Evolutionary conservation across 1,140 invertebrate species (phyloP).

Genomic region (Sarcophaga peregrina): DNA sequence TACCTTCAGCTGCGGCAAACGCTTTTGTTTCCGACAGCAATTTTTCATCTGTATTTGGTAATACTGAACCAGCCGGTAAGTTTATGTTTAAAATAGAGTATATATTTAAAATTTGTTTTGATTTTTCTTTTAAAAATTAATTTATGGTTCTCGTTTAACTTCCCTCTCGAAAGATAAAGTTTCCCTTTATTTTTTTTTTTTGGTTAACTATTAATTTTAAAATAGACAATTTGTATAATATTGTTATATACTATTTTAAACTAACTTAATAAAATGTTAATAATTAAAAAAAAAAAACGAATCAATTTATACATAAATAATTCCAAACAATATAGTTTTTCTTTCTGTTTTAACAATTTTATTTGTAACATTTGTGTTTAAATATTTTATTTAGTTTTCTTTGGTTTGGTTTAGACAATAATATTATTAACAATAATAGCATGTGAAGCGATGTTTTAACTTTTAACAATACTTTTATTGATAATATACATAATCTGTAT

Average conservation of each 20-base stretch:
- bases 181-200: background rate
- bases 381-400: background rate
- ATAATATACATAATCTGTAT: background rate
- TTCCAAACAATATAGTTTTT: no score
- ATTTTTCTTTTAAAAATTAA: background rate
- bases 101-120: conserved; percentile 1
- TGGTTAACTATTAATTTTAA: background rate
- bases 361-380: background rate
- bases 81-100: conserved; percentile 45
- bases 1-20: conserved; percentile 72
- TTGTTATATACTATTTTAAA: background rate
- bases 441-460: background rate
- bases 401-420: background rate
- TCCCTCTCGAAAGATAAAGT: conserved; percentile 17
- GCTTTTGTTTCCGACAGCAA: conserved; percentile 87
- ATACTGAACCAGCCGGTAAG: conserved; percentile 79
- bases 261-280: background rate
- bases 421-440: conserved; percentile 11
- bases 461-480: background rate
- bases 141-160: conserved; percentile 22
- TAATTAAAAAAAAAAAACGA: no score
- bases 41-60: conserved; percentile 87
- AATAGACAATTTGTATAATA: background rate
- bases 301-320: no score
- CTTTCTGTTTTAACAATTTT: background rate